phyloP scores from a whole-genome alignment of 2,797 vertebrate genomes.

The Phataginus tricuspis region DNA sequence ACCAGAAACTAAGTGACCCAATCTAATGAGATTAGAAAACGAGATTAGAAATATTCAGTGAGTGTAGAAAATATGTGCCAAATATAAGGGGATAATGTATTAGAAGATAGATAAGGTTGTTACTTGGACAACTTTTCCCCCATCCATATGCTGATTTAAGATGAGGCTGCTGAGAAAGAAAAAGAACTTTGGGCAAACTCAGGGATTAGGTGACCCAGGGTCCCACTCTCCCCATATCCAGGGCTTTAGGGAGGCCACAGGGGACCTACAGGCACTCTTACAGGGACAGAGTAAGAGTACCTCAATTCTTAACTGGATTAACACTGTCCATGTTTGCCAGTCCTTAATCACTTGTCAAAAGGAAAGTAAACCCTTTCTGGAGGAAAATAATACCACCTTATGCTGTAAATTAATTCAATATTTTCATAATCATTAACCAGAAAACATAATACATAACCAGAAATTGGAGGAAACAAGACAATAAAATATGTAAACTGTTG shows the following conservation, averaged over 20 bases:
- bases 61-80: not conserved
- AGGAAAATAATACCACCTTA: not conserved
- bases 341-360: not conserved
- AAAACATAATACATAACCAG: not conserved
- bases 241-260: too few relatives aligned
- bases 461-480: not conserved
- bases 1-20: not conserved
- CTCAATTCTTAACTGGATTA: not conserved
- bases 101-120: not conserved
- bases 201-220: accelerated
- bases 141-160: not conserved
- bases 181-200: not conserved
- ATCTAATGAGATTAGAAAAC: not conserved
- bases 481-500: not conserved
- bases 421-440: not conserved
- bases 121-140: not conserved
- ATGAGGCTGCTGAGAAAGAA: not conserved
- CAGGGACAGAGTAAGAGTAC: not conserved
- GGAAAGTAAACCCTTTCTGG: not conserved
- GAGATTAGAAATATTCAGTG: not conserved
- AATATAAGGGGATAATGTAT: not conserved
- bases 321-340: not conserved
- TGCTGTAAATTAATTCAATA: not conserved
- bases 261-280: not conserved
- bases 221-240: not conserved